Base-by-base conservation (phyloP, 2,888 invertebrate species). In the Lasioglossum zephyrum region DNA sequence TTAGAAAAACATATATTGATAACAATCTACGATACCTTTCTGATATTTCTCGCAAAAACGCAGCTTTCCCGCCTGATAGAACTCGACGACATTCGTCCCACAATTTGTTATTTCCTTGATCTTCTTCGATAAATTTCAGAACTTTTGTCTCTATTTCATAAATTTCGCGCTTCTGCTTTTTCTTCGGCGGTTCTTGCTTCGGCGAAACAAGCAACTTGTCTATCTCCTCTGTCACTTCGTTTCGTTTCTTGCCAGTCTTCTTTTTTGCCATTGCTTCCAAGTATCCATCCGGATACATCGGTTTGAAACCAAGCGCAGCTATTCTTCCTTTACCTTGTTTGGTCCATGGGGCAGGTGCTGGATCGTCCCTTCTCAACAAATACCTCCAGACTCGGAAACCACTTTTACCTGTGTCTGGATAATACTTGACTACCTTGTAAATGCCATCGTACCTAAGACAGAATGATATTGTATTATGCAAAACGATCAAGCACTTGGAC, bases 381-480 rank as follows among this genome's bases (percentile, higher is more conserved):
- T 97, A 98, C 83, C 97, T 96, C 98, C 98, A 98, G 47, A 98
- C 97, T 13, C 96, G 95, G 93, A 96, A 98, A 0, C 98, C 98
- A 3, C 98, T 97, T 91, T 97, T 96, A 0, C 98, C 98, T 82
- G 96, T 97, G 93, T 97, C 97, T 0, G 97, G 97, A 95, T 97
- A 98, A 93, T 98, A 98, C 91, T 97, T 98, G 0, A 98, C 97
- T 0, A 98, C 97, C 95, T 98, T 98, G 95, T 98, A 98, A 77
- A 98, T 97, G 0, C 98, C 98, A 93, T 98, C 98, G 93, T 98
- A 98, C 88, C 98, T 96, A 89, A 49, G 90, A 91, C n/a, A 8
- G 70, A 73, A 77, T 63, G 77, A 77, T 73, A 88, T 31, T 3
- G 26, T 36, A 57, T 73, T 79, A 76, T 49, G 91, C 88, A 86